Evolutionary conservation across 2,888 invertebrate genomes (phyloP).

Genomic region (Trissolcus brochymenae): DNA sequence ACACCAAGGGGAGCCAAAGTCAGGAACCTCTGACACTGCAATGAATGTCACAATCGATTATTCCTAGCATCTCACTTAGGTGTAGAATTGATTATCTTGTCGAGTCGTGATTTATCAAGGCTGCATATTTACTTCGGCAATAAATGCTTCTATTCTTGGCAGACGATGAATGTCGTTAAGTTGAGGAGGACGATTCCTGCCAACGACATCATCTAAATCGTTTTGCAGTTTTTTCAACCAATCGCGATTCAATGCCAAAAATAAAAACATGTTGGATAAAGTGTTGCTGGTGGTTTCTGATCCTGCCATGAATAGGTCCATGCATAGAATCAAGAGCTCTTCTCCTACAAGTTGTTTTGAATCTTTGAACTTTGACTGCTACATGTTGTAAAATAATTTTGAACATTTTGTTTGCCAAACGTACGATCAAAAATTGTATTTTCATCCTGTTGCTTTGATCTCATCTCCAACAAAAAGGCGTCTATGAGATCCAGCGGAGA

Average conservation of each 20-base stretch:
- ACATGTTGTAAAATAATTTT: neutral
- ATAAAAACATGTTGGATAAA: constrained; percentile 80
- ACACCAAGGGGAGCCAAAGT: constrained; percentile 79
- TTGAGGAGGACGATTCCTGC: constrained; percentile 78
- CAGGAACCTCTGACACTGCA: constrained; percentile 78
- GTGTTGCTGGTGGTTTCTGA: constrained; percentile 84
- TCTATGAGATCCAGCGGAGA: constrained; percentile 81
- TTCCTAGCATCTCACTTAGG: neutral
- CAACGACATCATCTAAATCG: constrained; percentile 81
- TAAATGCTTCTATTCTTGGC: constrained; percentile 70
- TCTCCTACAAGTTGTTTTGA: constrained; percentile 65
- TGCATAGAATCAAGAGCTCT: constrained; percentile 77
- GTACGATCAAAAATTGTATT: constrained; percentile 32
- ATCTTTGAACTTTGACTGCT: too few relatives aligned
- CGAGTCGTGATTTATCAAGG: too few relatives aligned
- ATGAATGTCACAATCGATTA: constrained; percentile 37
- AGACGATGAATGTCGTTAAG: constrained; percentile 77
- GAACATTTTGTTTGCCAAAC: neutral
- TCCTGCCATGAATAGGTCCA: constrained; percentile 84
- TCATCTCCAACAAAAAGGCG: constrained; percentile 81
- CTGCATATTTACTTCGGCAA: constrained; percentile 66
- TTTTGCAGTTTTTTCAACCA: constrained; percentile 79
- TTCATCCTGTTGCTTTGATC: constrained; percentile 1
- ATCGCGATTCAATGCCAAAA: constrained; percentile 79
- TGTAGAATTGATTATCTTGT: too few relatives aligned